phyloP scores from a whole-genome alignment of 1,140 invertebrate species.

The Philaenus spumarius region DNA sequence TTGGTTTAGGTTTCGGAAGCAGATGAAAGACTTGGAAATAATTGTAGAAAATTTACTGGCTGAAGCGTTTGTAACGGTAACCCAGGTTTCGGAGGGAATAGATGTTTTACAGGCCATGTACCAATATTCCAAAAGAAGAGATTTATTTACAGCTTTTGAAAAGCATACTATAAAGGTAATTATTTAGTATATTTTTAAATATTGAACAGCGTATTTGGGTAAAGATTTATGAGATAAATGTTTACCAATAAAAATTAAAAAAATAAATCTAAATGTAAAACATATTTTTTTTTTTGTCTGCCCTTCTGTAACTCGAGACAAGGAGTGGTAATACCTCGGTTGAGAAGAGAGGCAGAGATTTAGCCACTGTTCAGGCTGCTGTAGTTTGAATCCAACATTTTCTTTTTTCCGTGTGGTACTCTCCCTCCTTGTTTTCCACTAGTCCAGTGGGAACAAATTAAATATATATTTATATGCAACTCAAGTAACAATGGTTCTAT shows the following conservation, averaged over 20 bases:
- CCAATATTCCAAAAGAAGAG: conserved; percentile 59
- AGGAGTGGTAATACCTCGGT: too few relatives aligned
- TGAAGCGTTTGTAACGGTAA: conserved; percentile 56
- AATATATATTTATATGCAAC: too few relatives aligned
- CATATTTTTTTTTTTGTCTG: too few relatives aligned
- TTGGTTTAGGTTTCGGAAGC: conserved; percentile 46
- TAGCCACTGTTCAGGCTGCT: too few relatives aligned
- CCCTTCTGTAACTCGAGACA: too few relatives aligned
- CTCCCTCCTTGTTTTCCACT: too few relatives aligned
- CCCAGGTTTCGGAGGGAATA: conserved; percentile 64
- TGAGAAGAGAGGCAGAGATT: too few relatives aligned
- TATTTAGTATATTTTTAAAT: neutral
- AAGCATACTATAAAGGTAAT: conserved; percentile 49
- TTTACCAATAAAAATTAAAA: neutral
- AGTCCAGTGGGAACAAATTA: too few relatives aligned
- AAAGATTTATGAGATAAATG: neutral
- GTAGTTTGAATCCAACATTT: too few relatives aligned
- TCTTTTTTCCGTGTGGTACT: too few relatives aligned
- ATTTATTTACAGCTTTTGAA: conserved; percentile 52
- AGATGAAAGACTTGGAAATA: conserved; percentile 60
- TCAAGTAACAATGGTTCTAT: too few relatives aligned
- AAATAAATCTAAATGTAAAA: neutral
- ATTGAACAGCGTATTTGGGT: neutral
- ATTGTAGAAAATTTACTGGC: conserved; percentile 63
- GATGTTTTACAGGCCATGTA: conserved; percentile 51